Evolutionary conservation across 2,888 invertebrate genomes (phyloP).

Genomic region (Cyclophora punctaria): DNA sequence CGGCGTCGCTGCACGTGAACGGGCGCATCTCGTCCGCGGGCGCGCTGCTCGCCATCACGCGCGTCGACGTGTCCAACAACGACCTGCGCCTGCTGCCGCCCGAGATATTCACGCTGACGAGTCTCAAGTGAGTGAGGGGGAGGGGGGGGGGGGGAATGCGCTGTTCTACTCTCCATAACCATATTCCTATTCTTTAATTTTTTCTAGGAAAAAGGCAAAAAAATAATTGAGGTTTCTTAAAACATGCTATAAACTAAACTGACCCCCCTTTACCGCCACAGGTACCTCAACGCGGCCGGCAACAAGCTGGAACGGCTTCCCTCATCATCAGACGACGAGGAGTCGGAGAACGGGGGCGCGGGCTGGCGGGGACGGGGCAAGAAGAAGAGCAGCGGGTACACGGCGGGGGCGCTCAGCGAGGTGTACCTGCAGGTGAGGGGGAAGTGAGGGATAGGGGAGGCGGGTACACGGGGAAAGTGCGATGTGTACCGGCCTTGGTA

Average conservation of each 20-base stretch:
- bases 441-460: no score
- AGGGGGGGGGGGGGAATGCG: no score
- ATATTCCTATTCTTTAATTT: not conserved
- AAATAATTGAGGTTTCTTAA: no score
- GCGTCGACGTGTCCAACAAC: conserved; percentile 95
- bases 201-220: no score
- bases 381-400: conserved; percentile 66
- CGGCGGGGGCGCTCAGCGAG: conserved; percentile 89
- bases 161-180: no score
- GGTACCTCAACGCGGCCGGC: conserved; percentile 88
- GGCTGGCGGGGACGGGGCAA: conserved; percentile 30
- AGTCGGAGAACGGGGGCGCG: conserved; percentile 38
- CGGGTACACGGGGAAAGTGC: no score
- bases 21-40: conserved; percentile 82
- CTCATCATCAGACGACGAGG: conserved; percentile 50
- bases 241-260: no score
- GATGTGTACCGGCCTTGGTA: no score
- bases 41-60: conserved; percentile 92
- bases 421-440: conserved; percentile 84
- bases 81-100: conserved; percentile 85
- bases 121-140: conserved; percentile 72
- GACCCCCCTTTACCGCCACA: conserved; percentile 5
- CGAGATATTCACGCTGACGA: conserved; percentile 87
- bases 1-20: conserved; percentile 90
- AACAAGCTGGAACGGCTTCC: conserved; percentile 89